Evolutionary conservation across 1,140 invertebrate species (phyloP), one percentile per base, ranked within the genome.

Genomic region (Cydia pomonella): DNA sequence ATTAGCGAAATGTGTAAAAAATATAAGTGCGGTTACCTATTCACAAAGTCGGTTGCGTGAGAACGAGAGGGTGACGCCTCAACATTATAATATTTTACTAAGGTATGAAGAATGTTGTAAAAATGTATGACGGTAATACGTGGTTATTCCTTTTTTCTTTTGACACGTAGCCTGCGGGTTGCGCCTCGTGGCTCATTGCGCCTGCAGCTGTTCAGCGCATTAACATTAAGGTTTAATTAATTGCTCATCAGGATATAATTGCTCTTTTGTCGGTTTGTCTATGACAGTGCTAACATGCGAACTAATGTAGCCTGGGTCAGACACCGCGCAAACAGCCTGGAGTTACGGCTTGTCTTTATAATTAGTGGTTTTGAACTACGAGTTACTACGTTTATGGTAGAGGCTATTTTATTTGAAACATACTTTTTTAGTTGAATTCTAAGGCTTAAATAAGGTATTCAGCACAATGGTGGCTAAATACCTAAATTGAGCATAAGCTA

Each of bases 141-240:
- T 12, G 23, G 18, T 59, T 59, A 4, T 5, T 59, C 9, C 53
- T 7, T 59, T 59, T 12, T 59, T 10, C 7, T 59, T 59, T 23
- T 59, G n/a, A 18, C 21, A 12, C 1, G n/a, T 18, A 18, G n/a
- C 16, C 12, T 18, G 21, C n/a, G 63, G 63, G 63, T 18, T 27
- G 12, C 63, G 29, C 27, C 27, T 33, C 33, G 27, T 84, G 83
- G 80, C 83, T 87, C 85, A 86, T 84, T 87, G 82, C 83, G 78
- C 79, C 76, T 74, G 81, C 88, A 89, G 87, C 86, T 89, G 88
- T 84, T 87, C 86, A 82, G 80, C 76, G 82, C 82, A 87, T 88
- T 87, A 87, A 83, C 88, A 88, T 87, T 84, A 84, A 87, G 82
- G 81, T 84, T 86, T 92, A 88, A 92, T 92, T 90, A 88, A 90